These are phyloP conservation scores for Hylaea fasciaria DNA, from an alignment of 2,888 invertebrate species.

Conservation along the genomic window DNA sequence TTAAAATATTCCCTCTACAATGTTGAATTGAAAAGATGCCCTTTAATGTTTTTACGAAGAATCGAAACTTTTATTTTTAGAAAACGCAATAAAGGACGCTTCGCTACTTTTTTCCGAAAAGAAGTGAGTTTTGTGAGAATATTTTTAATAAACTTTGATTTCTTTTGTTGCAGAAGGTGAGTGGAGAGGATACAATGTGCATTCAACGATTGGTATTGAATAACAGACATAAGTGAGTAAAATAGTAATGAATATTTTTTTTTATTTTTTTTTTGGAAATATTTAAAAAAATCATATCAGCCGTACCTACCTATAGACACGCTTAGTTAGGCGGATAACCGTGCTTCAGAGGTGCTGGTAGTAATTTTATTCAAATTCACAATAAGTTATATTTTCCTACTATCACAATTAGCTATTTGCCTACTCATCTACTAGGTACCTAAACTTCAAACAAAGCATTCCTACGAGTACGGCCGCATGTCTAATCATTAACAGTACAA, in stretches of 20 bases:
- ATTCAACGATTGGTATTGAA: constrained; percentile 9
- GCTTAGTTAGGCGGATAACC: background rate
- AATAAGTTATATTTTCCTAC: no score
- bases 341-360: no score
- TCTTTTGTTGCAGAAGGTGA: constrained; percentile 83
- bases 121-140: constrained; percentile 56
- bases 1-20: constrained; percentile 70
- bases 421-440: no score
- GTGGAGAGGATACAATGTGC: constrained; percentile 42
- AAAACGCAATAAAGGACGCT: constrained; percentile 19
- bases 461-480: no score
- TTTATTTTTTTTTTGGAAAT: no score
- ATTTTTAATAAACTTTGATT: constrained; percentile 58
- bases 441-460: no score
- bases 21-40: constrained; percentile 39
- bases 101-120: constrained; percentile 28
- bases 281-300: no score
- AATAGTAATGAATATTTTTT: no score
- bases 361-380: no score
- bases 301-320: no score
- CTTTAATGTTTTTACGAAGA: constrained; percentile 39
- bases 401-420: no score
- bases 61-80: constrained; percentile 58
- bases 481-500: background rate
- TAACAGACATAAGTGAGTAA: background rate